Evolutionary conservation across 2,113 vertebrate genomes (phyloP).

Genomic region (Daubentonia madagascariensis): DNA sequence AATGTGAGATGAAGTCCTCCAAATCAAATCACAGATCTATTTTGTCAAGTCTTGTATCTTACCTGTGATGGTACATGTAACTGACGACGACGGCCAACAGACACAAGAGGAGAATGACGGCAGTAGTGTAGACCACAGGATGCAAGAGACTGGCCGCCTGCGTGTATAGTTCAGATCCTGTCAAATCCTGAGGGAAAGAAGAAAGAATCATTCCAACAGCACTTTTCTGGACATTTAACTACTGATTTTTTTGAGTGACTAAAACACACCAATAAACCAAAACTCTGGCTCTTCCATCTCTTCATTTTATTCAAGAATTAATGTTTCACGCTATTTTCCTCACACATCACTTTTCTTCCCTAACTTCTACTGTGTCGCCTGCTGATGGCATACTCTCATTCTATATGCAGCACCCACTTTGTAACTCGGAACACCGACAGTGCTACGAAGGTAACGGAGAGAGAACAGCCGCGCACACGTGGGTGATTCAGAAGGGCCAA

Average conservation of each 20-base stretch:
- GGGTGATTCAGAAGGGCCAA: background rate
- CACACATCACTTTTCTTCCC: background rate
- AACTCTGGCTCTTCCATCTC: background rate
- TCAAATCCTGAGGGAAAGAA: slow-evolving; percentile 88
- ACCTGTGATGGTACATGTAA: slow-evolving; percentile 96
- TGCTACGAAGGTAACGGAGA: background rate
- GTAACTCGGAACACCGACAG: background rate
- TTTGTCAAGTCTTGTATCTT: background rate
- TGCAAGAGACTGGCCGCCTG: slow-evolving; percentile 89
- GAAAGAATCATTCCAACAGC: background rate
- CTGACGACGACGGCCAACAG: slow-evolving; percentile 90
- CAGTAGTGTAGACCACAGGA: slow-evolving; percentile 93
- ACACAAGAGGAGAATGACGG: slow-evolving; percentile 89
- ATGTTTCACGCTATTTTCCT: background rate
- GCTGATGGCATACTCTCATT: accelerated
- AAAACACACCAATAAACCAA: background rate
- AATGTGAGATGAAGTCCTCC: background rate
- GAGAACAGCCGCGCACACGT: too few species aligned
- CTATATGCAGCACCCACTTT: background rate
- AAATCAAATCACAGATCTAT: background rate
- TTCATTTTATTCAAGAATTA: background rate
- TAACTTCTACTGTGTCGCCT: background rate
- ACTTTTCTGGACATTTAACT: background rate
- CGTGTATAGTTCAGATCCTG: slow-evolving; percentile 85
- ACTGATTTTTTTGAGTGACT: background rate